Evolutionary conservation across 2,888 invertebrate species (phyloP).

Genomic region (Eristalis pertinax): DNA sequence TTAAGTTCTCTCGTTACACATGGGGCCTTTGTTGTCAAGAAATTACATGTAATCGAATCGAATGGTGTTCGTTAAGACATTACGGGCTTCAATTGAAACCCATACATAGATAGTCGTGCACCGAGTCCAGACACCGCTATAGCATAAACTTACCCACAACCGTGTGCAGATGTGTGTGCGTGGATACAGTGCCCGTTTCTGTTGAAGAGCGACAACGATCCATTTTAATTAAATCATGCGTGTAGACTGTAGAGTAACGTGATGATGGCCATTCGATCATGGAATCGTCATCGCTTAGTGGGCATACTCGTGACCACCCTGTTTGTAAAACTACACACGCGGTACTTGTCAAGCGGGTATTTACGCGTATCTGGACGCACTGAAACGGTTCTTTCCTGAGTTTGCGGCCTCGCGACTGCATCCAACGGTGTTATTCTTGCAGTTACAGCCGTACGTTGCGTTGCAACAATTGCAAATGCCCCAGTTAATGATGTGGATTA

Average conservation of each 20-base stretch:
- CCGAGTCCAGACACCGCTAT: not conserved
- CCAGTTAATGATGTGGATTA: not conserved
- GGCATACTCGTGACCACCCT: conserved; percentile 50
- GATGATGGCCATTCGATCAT: conserved; percentile 45
- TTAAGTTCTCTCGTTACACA: conserved; percentile 49
- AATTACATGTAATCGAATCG: not conserved
- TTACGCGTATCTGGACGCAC: conserved; percentile 17
- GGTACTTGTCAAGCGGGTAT: conserved; percentile 9
- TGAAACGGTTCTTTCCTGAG: not conserved
- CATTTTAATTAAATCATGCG: conserved; percentile 67
- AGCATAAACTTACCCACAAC: not conserved
- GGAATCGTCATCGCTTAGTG: conserved; percentile 42
- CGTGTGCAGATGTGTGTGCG: no score
- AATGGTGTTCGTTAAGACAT: not conserved
- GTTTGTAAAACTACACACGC: not conserved
- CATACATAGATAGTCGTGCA: not conserved
- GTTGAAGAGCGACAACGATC: conserved; percentile 30
- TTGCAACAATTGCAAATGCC: not conserved
- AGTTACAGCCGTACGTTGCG: not conserved
- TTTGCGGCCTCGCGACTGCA: not conserved
- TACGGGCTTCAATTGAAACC: not conserved
- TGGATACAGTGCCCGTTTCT: not conserved
- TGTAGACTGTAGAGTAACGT: conserved; percentile 30
- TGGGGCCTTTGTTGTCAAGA: conserved; percentile 4
- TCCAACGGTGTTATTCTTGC: not conserved